phyloP scores from a whole-genome alignment of 2,113 vertebrate species.

The Cyanoramphus novaezelandiae region DNA sequence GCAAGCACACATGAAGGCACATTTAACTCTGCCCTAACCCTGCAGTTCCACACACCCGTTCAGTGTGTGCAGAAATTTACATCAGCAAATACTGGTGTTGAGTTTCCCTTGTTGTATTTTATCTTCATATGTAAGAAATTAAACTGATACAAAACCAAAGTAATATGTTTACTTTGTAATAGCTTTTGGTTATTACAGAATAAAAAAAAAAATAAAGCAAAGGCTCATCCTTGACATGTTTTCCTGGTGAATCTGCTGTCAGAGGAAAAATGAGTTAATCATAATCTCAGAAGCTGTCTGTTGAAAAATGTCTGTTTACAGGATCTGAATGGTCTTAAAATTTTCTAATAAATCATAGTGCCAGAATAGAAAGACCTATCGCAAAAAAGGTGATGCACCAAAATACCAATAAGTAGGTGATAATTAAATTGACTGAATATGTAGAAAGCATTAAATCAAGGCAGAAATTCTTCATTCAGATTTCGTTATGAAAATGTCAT shows the following conservation, averaged over 20 bases:
- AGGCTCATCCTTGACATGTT: background rate
- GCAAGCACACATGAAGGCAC: background rate
- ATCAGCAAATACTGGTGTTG: background rate
- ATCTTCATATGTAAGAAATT: background rate
- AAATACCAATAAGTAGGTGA: conserved; percentile 24
- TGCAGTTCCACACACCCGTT: background rate
- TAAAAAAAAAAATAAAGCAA: background rate
- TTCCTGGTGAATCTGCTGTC: background rate
- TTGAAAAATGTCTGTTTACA: conserved; percentile 19
- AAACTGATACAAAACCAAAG: background rate
- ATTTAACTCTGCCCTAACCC: background rate
- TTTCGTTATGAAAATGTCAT: conserved; percentile 27
- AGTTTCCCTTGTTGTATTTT: background rate
- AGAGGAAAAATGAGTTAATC: conserved; percentile 44
- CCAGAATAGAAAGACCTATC: background rate
- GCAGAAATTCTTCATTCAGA: conserved; percentile 21
- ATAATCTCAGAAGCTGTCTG: background rate
- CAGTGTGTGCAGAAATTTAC: background rate
- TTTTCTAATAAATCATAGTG: conserved; percentile 39
- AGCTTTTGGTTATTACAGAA: background rate
- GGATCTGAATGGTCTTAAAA: conserved; percentile 10
- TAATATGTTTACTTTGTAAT: background rate
- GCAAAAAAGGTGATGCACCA: background rate
- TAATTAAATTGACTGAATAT: conserved; percentile 35
- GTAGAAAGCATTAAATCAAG: conserved; percentile 17